Percentiles rank a stretch among this genome's conserved stretches.
Conservation (phyloP, 2,797 vertebrate species). For the Lagorchestes hirsutus region DNA sequence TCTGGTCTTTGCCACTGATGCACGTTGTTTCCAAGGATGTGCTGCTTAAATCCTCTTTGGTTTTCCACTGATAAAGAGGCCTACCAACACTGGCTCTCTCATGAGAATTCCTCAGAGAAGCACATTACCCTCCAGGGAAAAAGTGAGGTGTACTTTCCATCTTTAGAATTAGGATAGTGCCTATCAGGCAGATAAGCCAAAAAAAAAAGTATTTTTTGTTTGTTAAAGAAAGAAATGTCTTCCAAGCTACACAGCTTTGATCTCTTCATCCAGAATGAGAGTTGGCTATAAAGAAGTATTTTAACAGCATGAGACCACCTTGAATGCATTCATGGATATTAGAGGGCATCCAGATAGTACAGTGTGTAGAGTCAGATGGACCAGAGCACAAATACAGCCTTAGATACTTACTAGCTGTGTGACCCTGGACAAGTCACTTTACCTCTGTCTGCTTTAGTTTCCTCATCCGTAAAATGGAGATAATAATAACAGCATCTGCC, state of each 20-base stretch:
- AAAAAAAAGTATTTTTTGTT: neutral
- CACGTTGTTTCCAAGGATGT: neutral
- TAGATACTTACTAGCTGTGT: neutral
- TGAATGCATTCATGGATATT: neutral
- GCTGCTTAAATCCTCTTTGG: conserved; percentile 45
- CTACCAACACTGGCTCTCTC: neutral
- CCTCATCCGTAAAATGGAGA: neutral
- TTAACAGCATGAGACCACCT: neutral
- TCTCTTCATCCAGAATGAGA: conserved; percentile 6
- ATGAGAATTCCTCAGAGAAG: conserved; percentile 45
- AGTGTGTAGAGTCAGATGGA: neutral
- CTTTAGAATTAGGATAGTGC: conserved; percentile 40
- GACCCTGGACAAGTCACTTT: neutral
- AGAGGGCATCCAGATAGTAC: neutral
- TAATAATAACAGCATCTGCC: neutral
- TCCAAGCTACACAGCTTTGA: neutral
- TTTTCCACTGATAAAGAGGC: conserved; percentile 40
- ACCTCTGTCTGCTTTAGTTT: neutral
- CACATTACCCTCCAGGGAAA: conserved; percentile 35
- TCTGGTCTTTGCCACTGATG: neutral
- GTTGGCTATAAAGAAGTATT: neutral
- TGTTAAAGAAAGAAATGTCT: neutral
- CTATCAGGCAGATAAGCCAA: conserved; percentile 19
- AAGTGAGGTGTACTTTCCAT: conserved; percentile 52
- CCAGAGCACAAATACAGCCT: neutral